Percentiles rank a stretch among this genome's conserved stretches.
These are phyloP conservation scores for Gracilinanus agilis DNA, from an alignment of 2,113 vertebrate genomes.

Conservation along the genomic window DNA sequence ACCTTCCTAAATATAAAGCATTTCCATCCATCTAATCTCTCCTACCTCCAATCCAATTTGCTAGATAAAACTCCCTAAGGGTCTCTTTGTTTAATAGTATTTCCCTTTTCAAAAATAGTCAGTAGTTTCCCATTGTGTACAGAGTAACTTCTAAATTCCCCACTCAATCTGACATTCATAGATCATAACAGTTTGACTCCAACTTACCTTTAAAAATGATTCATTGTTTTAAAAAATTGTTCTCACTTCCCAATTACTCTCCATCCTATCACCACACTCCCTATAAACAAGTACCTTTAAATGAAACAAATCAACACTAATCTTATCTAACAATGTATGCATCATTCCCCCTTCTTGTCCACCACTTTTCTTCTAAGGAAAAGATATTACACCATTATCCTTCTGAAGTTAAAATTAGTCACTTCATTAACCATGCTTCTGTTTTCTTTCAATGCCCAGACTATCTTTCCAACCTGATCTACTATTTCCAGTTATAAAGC, in stretches of 20 bases:
- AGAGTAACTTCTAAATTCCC: not conserved
- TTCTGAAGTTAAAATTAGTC: too few relatives aligned
- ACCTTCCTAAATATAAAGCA: not conserved
- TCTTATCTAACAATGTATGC: too few relatives aligned
- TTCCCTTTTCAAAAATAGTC: not conserved
- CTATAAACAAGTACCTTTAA: too few relatives aligned
- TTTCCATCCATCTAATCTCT: not conserved
- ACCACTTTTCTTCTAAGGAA: too few relatives aligned
- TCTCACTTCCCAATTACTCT: not conserved
- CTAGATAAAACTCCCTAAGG: not conserved
- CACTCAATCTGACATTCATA: not conserved
- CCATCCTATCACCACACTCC: too few relatives aligned
- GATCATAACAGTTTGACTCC: not conserved
- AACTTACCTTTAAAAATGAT: not conserved
- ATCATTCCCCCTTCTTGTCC: too few relatives aligned
- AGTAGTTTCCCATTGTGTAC: not conserved
- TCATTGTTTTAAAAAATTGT: not conserved
- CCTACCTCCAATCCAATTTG: not conserved
- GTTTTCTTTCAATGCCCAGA: too few relatives aligned
- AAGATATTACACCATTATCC: too few relatives aligned
- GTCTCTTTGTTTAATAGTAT: not conserved
- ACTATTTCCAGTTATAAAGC: too few relatives aligned
- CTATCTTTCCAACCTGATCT: too few relatives aligned
- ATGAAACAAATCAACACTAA: too few relatives aligned
- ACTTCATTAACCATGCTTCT: too few relatives aligned